Base-by-base conservation (phyloP, 2,888 invertebrate genomes). In the Diarsia rubi region DNA sequence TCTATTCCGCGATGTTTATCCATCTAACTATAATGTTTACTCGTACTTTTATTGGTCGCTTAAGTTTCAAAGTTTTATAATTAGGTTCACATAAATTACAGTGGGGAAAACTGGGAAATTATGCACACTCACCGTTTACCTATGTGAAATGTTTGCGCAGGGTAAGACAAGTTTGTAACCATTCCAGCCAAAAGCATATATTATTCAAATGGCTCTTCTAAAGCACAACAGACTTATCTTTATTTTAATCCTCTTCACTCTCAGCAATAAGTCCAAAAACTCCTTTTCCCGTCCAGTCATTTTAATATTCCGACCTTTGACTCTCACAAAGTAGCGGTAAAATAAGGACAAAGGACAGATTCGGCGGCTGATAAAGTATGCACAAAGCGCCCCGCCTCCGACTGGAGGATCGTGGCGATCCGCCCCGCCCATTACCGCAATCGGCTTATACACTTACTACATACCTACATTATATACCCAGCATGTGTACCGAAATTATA, bases 381-480 rank as follows among this genome's bases (percentile, higher is more conserved):
- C 95, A 94, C 92, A 92, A 91, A 88, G 90, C 94, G 94, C 94
- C 95, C 94, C 91, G 91, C 91, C 92, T 91, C 93, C 88, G 90
- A 94, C 90, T 94, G 94, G 94, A 93, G 94, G 93, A 93, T 93
- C 86, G 90, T 89, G 89, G 83, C 79, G 83, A 89, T 85, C 91
- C 89, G 91, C 91, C 92, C 94, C 93, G 94, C 94, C 94, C 94
- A 93, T 91, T 87, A 90, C 92, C 92, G 83, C 92, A 92, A 93
- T 91, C 93, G 83, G 93, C 92, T 94, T 93, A 94, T 59, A 69
- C 59, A 49, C 78, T 79, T 75, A 62, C 74, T 79, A 88, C 83
- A 83, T 88, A 86, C 81, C 82, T 82, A 88, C 84, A 79, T 86
- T 78, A 83, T 77, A 63, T 84, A 78, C 71, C n/a, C 74, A 78